Base-by-base conservation (phyloP, 2,888 invertebrate species). In the Fragum fragum region DNA sequence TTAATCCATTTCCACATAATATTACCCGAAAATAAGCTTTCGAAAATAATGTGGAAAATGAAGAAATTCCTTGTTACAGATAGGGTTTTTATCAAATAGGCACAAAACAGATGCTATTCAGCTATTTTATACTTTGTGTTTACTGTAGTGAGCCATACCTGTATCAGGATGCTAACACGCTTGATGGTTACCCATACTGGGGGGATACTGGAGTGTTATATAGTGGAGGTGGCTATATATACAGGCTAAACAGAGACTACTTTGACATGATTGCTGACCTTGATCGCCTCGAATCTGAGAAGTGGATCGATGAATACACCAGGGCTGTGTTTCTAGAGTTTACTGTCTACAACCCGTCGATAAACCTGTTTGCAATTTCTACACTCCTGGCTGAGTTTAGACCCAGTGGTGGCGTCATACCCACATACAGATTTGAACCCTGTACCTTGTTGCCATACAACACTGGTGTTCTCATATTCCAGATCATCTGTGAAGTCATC, bases 301-400 rank as follows among this genome's bases (percentile, higher is more conserved):
- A 90, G 14, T 95, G 95, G 95, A 93, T 95, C 26, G 95, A 95
- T 83, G 88, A 91, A 76, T 91, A 94, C 82, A 95, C 95, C 1
- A 81, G 95, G 69, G 95, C 95, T 2, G 92, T 96, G 9, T 94
- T 95, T 79, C 92, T 95, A 21, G 95, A 96, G 83, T 95, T 96
- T 87, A 95, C 95, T 0, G 94, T 94, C 52, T 96, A 95, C 90
- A 96, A 95, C 76, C 91, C 94, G 0, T 91, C 92, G 77, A 89
- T 93, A 3, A 94, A 94, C 79, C 85, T 94, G 28, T 94, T 94
- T 85, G 91, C 91, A 7, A 90, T 94, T 0, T 89, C 88, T 6
- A 93, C 93, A 6, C 84, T 95, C 26, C 76, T 94, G 9, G 89
- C 93, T 1, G 95, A 95, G 90, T 89, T 93, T 66, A 83, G 92